phyloP scores from a whole-genome alignment of 2,888 invertebrate species.

The Neoascia interrupta region DNA sequence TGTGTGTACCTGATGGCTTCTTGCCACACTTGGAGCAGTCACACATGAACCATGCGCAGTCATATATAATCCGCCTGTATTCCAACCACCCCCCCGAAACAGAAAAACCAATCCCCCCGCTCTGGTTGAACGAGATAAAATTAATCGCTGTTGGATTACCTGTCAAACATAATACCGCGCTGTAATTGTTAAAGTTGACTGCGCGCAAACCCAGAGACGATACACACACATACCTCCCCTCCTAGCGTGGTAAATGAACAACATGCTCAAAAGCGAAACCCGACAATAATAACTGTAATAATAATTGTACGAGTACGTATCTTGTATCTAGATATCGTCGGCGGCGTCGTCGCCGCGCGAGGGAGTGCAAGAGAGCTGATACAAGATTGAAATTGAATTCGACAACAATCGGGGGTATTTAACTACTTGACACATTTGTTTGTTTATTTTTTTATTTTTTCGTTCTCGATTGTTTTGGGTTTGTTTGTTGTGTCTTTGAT shows the following conservation, averaged over 20 bases:
- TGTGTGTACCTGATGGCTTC: constrained; percentile 61
- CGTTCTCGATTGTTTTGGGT: not conserved
- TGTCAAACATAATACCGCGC: constrained; percentile 68
- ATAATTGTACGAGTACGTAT: constrained; percentile 30
- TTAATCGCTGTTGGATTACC: constrained; percentile 70
- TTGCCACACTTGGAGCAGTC: constrained; percentile 36
- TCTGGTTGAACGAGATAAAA: constrained; percentile 61
- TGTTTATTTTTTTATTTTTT: constrained; percentile 46
- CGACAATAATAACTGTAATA: constrained; percentile 63
- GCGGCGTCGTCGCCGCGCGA: not conserved
- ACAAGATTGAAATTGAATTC: constrained; percentile 56
- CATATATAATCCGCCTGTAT: constrained; percentile 32
- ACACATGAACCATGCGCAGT: constrained; percentile 62
- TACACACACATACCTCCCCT: not conserved
- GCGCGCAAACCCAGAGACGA: constrained; percentile 17
- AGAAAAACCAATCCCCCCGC: constrained; percentile 40
- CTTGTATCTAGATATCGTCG: constrained; percentile 12
- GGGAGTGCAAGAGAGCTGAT: too few relatives aligned
- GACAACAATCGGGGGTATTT: constrained; percentile 57
- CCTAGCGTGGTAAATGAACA: constrained; percentile 10
- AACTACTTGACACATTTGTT: constrained; percentile 66
- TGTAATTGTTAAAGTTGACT: constrained; percentile 66
- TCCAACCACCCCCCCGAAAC: not conserved
- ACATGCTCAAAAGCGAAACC: constrained; percentile 36
- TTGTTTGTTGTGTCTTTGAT: constrained; percentile 20